Evolutionary conservation across 2,888 invertebrate genomes (phyloP), one percentile per base, ranked within the genome.

Genomic region (Phlogophora meticulosa): DNA sequence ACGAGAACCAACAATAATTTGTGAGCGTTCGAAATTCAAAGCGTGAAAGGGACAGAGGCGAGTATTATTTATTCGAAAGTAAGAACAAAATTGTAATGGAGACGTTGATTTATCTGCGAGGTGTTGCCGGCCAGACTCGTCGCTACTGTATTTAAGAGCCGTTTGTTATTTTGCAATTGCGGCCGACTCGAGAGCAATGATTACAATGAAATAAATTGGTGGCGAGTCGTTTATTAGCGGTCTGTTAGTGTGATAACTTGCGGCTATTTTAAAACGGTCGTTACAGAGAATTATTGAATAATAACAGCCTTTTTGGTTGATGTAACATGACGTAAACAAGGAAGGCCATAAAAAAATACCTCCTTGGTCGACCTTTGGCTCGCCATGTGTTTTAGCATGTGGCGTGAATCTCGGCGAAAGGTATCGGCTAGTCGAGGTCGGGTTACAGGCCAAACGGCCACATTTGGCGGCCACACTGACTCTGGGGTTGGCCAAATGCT

Each of bases 1-100:
- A 93, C 90, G 86, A 89, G 90, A 90, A 89, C 90, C 88, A 90
- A 92, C 91, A 92, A 93, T 93, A 93, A 94, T 94, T 95, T 94
- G 93, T 93, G 93, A 93, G 88, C 92, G 93, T 91, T 93, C 92
- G 90, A 92, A 78, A 90, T 91, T 86, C 85, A 87, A 86, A 89
- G 91, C 92, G 92, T 93, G 92, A 92, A 93, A 93, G 90, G 91
- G 89, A 91, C 88, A 85, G 85, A 85, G 85, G 82, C 83, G 82
- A 81, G 75, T 87, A 88, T 88, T 88, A 90, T 90, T 91, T 91
- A 91, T 91, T 89, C 81, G 90, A 92, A 92, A 90, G 90, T 90
- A 89, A 90, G 88, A 91, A 91, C 90, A 88, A 90, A 92, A 91
- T 87, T 84, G 90, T 91, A 91, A 92, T 91, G 91, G 90, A 91